phyloP scores from a whole-genome alignment of 1,140 invertebrate genomes.

The Drosophila miranda region DNA sequence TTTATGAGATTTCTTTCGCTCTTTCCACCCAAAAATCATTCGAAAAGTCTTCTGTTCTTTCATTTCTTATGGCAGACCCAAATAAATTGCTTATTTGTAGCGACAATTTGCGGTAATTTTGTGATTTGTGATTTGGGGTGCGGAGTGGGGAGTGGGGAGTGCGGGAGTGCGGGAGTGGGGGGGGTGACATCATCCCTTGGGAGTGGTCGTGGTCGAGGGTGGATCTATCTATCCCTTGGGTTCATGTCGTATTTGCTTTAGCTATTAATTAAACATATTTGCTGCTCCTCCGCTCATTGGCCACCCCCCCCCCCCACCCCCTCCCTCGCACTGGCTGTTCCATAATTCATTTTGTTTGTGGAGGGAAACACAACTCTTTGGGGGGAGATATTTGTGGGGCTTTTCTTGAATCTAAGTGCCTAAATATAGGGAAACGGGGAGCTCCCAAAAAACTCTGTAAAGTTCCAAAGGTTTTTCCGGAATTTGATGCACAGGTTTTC shows the following conservation, averaged over 20 bases:
- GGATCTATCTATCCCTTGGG: constrained; percentile 14
- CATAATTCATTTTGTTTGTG: constrained; percentile 43
- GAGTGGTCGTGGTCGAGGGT: constrained; percentile 15
- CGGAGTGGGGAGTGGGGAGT: too few species aligned
- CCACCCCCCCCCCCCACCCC: constrained; percentile 6
- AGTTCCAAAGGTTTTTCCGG: too few species aligned
- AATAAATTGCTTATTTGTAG: constrained; percentile 82
- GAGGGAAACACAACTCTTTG: too few species aligned
- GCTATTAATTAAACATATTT: constrained; percentile 77
- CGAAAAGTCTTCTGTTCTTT: constrained; percentile 1
- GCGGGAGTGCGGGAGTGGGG: too few species aligned
- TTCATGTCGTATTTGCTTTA: constrained; percentile 24
- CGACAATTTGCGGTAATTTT: constrained; percentile 80
- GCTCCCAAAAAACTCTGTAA: too few species aligned
- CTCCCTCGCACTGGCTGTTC: background rate
- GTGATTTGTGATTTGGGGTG: constrained; percentile 58
- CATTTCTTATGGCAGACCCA: constrained; percentile 28
- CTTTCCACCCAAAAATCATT: constrained; percentile 31
- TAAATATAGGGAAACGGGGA: too few species aligned
- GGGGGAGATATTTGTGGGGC: too few species aligned
- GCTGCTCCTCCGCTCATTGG: background rate
- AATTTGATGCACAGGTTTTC: background rate
- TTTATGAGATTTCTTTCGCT: constrained; percentile 65
- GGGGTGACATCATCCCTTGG: constrained; percentile 61
- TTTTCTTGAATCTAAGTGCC: too few species aligned